These are phyloP conservation scores for Clarias fuscus DNA, from an alignment of 2,797 vertebrate species.

Conservation along the genomic window DNA sequence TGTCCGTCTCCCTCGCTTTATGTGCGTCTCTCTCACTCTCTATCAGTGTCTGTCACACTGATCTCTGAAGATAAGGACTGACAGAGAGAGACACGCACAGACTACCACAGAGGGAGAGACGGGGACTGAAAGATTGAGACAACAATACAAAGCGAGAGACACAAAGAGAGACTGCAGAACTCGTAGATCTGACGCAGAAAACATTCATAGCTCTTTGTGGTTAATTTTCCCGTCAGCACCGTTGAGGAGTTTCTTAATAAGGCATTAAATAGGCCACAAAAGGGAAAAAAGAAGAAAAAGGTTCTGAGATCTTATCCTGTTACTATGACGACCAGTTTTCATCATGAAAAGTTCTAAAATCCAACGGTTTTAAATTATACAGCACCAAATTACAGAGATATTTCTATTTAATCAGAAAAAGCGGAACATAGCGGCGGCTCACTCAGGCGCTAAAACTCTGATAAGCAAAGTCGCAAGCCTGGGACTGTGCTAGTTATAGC, in stretches of 20 bases:
- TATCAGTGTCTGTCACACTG: neutral
- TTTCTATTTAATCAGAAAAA: constrained; percentile 19
- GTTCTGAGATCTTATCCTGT: neutral
- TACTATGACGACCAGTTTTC: neutral
- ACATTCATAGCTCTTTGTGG: neutral
- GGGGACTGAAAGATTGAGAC: neutral
- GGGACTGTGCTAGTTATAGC: neutral
- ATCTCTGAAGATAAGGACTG: neutral
- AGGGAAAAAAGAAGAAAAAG: neutral
- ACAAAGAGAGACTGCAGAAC: neutral
- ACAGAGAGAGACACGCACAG: neutral
- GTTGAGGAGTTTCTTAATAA: neutral
- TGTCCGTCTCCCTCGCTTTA: neutral
- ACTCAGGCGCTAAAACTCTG: neutral
- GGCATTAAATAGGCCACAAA: neutral
- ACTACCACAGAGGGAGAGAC: neutral
- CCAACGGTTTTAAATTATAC: neutral
- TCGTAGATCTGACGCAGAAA: neutral
- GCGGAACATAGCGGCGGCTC: neutral
- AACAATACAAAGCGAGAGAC: neutral
- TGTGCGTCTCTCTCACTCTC: neutral
- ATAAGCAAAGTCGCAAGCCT: neutral
- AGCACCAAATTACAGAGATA: neutral
- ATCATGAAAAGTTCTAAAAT: neutral
- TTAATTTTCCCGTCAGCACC: neutral